Base-by-base conservation (phyloP, 2,888 invertebrate species). In the Mimas tiliae region DNA sequence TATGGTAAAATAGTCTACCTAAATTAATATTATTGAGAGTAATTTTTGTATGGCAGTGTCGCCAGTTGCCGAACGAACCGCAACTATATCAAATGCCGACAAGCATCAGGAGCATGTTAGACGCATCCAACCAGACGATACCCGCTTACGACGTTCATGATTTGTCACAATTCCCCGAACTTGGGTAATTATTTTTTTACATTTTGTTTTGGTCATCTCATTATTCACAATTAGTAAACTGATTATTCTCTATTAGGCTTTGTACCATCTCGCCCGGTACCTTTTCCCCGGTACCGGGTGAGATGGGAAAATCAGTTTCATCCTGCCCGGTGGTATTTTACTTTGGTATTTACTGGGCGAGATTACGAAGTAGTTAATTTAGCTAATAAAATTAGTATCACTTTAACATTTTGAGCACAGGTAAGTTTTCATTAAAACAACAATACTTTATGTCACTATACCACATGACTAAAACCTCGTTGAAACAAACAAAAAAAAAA, bases 51-150 rank as follows among this genome's bases (percentile, higher is more conserved):
- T 55, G 63, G 1, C 72, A 91, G 91, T 89, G 90, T 69, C 91
- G 90, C 66, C 87, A 90, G 75, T 69, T 91, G 74, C 90, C 90
- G 9, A 69, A 82, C 38, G 87, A 89, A 76, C 86, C 89, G 64
- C 80, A 80, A 67, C 72, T 85, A 68, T 82, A 81, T 68, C 74
- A 77, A 68, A 80, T 79, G 81, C 84, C 87, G 64, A 16, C 74
- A n/a, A 72, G 72, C 66, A 69, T 82, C 67, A 69, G 75, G 27
- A 71, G 62, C 51, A 71, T 81, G 74, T 58, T 71, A 67, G 77
- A 75, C 62, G 65, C 69, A n/a, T 51, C 34, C 16, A 69, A 69
- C 21, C 74, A 72, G 11, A 65, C 72, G 6, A 48, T 64, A 1
- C 42, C 69, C 51, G 6, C 65, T 0, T 74, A 76, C 74, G 64